Evolutionary conservation across 2,797 vertebrate genomes (phyloP).

Genomic region (Hafferia zeledoni): DNA sequence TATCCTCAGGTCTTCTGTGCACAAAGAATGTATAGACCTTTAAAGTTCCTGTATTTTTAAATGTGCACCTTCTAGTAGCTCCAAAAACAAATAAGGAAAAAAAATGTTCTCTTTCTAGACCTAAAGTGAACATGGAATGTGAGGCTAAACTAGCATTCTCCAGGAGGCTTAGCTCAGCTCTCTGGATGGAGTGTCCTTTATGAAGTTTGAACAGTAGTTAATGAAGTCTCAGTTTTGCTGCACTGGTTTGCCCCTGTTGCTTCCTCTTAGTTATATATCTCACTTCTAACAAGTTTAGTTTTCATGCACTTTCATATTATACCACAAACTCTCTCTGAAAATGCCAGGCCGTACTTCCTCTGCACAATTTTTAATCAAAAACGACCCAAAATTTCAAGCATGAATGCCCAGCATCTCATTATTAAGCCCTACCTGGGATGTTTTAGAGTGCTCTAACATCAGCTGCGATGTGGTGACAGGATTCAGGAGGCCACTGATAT

Average conservation of each 20-base stretch:
- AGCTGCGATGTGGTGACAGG: neutral
- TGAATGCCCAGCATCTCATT: slow-evolving; percentile 58
- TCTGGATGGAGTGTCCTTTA: neutral
- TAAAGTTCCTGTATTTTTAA: neutral
- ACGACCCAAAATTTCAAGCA: slow-evolving; percentile 77
- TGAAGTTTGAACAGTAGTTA: neutral
- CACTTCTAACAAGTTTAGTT: slow-evolving; percentile 59
- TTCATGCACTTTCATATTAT: slow-evolving; percentile 60
- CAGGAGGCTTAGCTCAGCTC: neutral
- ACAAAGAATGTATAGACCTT: neutral
- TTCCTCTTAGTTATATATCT: neutral
- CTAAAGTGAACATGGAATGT: neutral
- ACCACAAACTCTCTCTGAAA: neutral
- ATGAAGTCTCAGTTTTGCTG: neutral
- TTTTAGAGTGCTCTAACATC: neutral
- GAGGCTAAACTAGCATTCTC: neutral
- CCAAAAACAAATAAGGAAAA: neutral
- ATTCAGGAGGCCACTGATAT: neutral
- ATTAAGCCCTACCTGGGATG: slow-evolving; percentile 41
- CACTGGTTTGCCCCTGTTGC: neutral
- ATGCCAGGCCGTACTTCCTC: slow-evolving; percentile 67
- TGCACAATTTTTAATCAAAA: slow-evolving; percentile 74
- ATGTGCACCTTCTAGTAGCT: neutral
- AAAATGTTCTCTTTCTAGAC: neutral
- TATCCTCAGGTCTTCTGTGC: neutral